Base-by-base conservation (phyloP, 2,888 invertebrate species). In the Lithosia quadra region DNA sequence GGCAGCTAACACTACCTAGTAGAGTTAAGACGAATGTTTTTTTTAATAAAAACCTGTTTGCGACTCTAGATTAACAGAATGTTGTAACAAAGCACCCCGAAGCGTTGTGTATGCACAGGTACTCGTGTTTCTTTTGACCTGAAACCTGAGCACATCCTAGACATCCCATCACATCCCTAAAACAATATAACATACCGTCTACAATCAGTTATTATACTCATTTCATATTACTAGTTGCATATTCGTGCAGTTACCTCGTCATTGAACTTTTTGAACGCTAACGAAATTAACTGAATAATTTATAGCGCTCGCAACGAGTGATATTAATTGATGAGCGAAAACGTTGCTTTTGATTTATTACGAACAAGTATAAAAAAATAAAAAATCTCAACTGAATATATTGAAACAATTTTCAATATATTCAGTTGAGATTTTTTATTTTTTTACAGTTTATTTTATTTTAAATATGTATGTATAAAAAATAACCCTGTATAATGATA, bases 271-370 rank as follows among this genome's bases (percentile, higher is more conserved):
- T 77, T 75, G 68, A 75, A 68, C 65, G 77, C 71, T 71, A 68
- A 72, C 74, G 74, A 79, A 71, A 76, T 79, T 71, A 74, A 79
- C 72, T 77, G 72, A 74, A 79, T 77, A 79, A 77, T 79, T 49
- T 9, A n/a, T 73, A 75, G 68, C 65, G 73, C 63, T 61, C 59
- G 70, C 72, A 74, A 72, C 71, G 56, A 74, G 67, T 66, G 71
- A 75, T 28, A 28, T 56, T 49, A 18, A n/a, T 49, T 49, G 49
- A n/a, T n/a, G 8, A 7, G 49, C n/a, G 49, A 49, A 49, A n/a
- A n/a, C 5, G 8, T 49, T 49, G 49, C 49, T 49, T 43, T n/a
- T 49, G 49, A 49, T 49, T 49, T 49, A 49, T 49, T n/a, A n/a
- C n/a, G n/a, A 8, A 49, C 49, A n/a, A 49, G 49, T 18, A 49